These are phyloP conservation scores for Thunnus maccoyii DNA, from an alignment of 2,113 vertebrate species.

Conservation along the genomic window DNA sequence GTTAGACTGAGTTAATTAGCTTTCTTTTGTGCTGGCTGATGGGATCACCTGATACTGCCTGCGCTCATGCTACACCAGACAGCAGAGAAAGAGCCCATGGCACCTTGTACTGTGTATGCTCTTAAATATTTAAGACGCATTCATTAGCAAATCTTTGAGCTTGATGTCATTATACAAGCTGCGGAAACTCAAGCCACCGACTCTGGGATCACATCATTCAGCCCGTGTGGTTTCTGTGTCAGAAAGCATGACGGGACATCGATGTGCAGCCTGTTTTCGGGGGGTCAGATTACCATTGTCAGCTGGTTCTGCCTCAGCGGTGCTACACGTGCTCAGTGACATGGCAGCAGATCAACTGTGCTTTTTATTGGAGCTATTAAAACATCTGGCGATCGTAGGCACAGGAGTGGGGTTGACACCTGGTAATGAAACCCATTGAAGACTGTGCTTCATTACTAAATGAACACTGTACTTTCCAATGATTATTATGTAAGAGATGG, in stretches of 20 bases:
- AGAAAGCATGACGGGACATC: conserved; percentile 66
- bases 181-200: conserved; percentile 66
- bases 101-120: conserved; percentile 67
- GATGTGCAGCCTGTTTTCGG: conserved; percentile 24
- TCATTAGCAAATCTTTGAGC: conserved; percentile 74
- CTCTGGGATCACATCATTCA: conserved; percentile 55
- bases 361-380: conserved; percentile 34
- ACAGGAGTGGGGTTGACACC: background rate
- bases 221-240: conserved; percentile 65
- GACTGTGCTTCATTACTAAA: conserved; percentile 9
- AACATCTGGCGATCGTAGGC: conserved; percentile 54
- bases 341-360: conserved; percentile 15
- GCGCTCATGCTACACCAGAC: conserved; percentile 36
- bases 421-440: conserved; percentile 21
- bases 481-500: conserved; percentile 11
- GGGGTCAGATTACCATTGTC: conserved; percentile 62
- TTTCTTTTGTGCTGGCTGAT: conserved; percentile 69
- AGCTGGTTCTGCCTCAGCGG: conserved; percentile 47
- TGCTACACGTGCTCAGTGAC: conserved; percentile 45
- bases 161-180: conserved; percentile 66
- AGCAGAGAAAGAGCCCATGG: conserved; percentile 65
- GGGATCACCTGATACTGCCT: conserved; percentile 68
- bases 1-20: conserved; percentile 74
- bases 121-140: conserved; percentile 78
- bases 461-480: conserved; percentile 4